Percentiles rank a stretch among this genome's conserved stretches.
Evolutionary conservation across 2,888 invertebrate species (phyloP).

Genomic region (Tenthredo scrophulariae): DNA sequence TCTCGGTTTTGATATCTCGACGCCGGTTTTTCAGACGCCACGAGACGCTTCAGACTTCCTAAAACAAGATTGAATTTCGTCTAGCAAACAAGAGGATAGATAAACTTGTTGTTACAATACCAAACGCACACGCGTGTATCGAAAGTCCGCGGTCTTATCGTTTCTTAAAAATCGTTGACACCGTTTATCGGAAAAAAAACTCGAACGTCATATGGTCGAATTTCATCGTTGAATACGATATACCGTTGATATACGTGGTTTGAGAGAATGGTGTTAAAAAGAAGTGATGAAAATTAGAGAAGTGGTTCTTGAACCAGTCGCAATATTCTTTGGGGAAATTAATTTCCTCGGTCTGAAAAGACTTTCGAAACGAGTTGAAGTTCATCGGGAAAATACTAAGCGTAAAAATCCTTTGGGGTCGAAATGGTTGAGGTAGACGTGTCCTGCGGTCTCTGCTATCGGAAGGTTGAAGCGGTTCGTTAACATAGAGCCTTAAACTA

Average conservation of each 20-base stretch:
- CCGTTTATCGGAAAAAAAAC: background rate
- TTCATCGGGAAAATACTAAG: no score
- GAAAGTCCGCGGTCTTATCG: background rate
- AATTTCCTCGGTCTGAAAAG: no score
- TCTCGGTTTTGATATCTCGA: background rate
- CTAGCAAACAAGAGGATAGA: constrained; percentile 5
- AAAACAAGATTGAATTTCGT: constrained; percentile 19
- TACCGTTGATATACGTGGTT: no score
- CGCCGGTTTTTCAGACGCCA: constrained; percentile 8
- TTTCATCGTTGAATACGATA: background rate
- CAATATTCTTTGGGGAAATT: no score
- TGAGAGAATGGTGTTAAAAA: no score
- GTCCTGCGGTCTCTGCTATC: background rate
- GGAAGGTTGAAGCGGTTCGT: background rate
- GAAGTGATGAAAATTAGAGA: background rate
- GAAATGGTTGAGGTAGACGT: background rate
- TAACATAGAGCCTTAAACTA: background rate
- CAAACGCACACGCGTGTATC: background rate
- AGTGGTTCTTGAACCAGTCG: no score
- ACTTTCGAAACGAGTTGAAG: no score
- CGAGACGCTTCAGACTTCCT: background rate
- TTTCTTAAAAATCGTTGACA: background rate
- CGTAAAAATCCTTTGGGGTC: background rate
- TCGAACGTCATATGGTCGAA: background rate
- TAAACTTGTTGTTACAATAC: constrained; percentile 13